A percentile compares a stretch with the other conserved stretches of the same genome.
phyloP scores from a whole-genome alignment of 2,888 invertebrate species.

The Cynaeus angustus region DNA sequence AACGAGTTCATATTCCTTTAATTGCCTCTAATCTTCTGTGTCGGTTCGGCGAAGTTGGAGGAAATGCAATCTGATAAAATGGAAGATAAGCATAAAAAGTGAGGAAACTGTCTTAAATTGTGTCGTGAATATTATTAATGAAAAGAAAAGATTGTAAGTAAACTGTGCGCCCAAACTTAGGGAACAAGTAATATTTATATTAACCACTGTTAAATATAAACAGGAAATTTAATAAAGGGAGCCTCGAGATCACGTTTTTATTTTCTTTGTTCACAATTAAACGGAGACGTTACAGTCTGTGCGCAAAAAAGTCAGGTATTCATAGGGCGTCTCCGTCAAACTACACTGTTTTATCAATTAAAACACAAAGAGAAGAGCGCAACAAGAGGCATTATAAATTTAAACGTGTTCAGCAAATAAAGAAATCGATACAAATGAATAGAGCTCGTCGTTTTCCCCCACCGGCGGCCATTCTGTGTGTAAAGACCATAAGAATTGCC shows the following conservation, averaged over 20 bases:
- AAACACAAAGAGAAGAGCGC: conserved; percentile 44
- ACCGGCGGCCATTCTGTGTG: conserved; percentile 35
- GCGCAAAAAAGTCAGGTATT: too few relatives aligned
- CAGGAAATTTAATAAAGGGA: too few relatives aligned
- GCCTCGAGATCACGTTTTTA: too few relatives aligned
- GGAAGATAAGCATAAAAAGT: too few relatives aligned
- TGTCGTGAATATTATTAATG: background rate
- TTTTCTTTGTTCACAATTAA: too few relatives aligned
- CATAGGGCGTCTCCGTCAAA: too few relatives aligned
- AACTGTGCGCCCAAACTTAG: too few relatives aligned
- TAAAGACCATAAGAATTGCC: conserved; percentile 31
- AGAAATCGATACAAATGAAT: conserved; percentile 66
- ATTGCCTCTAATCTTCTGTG: conserved; percentile 7
- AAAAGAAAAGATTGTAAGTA: background rate
- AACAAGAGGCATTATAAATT: conserved; percentile 63
- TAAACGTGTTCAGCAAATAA: conserved; percentile 64
- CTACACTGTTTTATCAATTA: conserved; percentile 31
- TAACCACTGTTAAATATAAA: too few relatives aligned
- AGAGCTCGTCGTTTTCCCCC: conserved; percentile 41
- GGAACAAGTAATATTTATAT: too few relatives aligned
- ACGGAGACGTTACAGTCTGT: too few relatives aligned
- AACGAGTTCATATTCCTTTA: conserved; percentile 18
- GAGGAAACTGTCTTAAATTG: too few relatives aligned
- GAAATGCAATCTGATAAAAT: conserved; percentile 3
- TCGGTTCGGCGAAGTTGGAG: background rate